Evolutionary conservation across 2,113 vertebrate species (phyloP), one percentile per base, ranked within the genome.

Genomic region (Equus przewalskii): DNA sequence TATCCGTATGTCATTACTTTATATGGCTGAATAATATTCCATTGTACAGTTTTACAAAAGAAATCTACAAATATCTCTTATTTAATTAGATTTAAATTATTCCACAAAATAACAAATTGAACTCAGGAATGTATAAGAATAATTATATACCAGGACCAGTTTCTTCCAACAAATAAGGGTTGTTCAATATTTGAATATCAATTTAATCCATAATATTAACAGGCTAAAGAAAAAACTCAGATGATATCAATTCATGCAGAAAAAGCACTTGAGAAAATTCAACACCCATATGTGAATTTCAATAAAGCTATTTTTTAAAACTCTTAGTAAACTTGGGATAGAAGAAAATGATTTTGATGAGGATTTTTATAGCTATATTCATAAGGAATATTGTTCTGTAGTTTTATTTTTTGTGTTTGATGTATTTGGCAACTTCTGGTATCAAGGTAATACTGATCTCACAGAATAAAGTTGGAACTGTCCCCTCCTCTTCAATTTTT

Each of bases 221-320:
- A 86, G 41, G 76, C 36, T 70, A n/a, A 70, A 76, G 19, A 46
- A 91, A 89, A 76, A 33, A 28, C 19, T 49, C 26, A 56, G 15
- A 60, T 11, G 49, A 51, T 91, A 81, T 65, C 54, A 82, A 33
- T 78, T 88, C 69, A 91, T 24, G 5, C 18, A 79, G 26, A 56
- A 93, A 86, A 83, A 73, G 26, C 18, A 81, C 41, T 81, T 86
- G 28, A 84, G 28, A 94, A 87, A 81, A 73, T 73, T 92, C 76
- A 91, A 82, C 21, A 70, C 54, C 16, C 13, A 67, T 18, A 91
- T 72, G 19, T 67, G 24, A n/a, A 86, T 80, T 49, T 81, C 44
- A 81, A 58, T 67, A 75, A 70, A 91, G 28, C 28, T 89, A 26
- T 58, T 60, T 65, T 94, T 64, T 15, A 51, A 64, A 70, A 82